Evolutionary conservation across 2,797 vertebrate genomes (phyloP).

Genomic region (Mionectes olivaceus): DNA sequence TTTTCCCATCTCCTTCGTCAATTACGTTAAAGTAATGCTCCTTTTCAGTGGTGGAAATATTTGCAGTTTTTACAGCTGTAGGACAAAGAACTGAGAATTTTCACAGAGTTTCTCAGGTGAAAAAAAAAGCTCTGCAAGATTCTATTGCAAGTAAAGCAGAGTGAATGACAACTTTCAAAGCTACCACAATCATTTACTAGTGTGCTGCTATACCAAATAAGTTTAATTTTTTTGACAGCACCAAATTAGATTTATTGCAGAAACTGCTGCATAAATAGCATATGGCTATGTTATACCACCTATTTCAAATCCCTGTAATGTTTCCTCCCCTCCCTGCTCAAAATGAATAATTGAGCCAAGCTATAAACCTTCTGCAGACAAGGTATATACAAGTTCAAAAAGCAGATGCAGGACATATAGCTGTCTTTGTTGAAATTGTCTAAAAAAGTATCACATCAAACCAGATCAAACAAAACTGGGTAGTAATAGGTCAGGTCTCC

Average conservation of each 20-base stretch:
- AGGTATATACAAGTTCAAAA: conserved; percentile 66
- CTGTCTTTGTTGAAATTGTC: conserved; percentile 46
- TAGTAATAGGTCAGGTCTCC: background rate
- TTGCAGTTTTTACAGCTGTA: conserved; percentile 64
- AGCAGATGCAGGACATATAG: conserved; percentile 64
- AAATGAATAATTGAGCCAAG: conserved; percentile 78
- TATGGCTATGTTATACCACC: conserved; percentile 82
- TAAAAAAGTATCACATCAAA: background rate
- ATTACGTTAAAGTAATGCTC: conserved; percentile 66
- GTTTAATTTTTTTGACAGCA: conserved; percentile 82
- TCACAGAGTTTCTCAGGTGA: conserved; percentile 41
- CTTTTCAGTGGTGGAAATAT: conserved; percentile 67
- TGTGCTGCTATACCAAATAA: conserved; percentile 82
- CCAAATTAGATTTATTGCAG: conserved; percentile 84
- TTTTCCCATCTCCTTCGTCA: conserved; percentile 42
- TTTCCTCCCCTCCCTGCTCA: conserved; percentile 68
- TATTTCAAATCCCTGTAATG: conserved; percentile 79
- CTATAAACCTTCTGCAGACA: conserved; percentile 71
- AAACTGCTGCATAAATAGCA: conserved; percentile 85
- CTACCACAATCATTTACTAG: conserved; percentile 80
- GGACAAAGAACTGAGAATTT: conserved; percentile 77
- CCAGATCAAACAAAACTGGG: background rate
- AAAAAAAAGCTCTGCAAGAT: conserved; percentile 38
- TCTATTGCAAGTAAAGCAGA: conserved; percentile 67
- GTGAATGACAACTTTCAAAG: conserved; percentile 81